Conservation (phyloP, 1,140 invertebrate species). For the Dendrolimus punctatus region DNA sequence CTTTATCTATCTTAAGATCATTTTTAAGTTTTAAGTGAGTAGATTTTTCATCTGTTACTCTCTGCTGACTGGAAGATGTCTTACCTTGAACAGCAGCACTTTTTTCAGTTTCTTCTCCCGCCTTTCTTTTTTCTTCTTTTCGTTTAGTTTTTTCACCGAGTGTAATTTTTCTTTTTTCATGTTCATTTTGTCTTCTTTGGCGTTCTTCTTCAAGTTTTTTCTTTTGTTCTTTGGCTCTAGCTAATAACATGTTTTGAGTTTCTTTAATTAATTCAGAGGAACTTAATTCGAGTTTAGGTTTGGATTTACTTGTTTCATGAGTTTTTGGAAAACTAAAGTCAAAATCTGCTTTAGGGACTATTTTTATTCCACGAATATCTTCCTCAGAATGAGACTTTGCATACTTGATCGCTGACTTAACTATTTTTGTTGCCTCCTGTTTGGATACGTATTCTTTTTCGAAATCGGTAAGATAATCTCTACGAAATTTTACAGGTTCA, state of each 20-base stretch:
- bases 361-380: background rate
- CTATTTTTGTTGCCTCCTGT: too few species aligned
- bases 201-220: slow-evolving; percentile 17
- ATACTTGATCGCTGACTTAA: too few species aligned
- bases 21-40: background rate
- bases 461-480: too few species aligned
- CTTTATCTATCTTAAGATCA: background rate
- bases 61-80: background rate
- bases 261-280: slow-evolving; percentile 42
- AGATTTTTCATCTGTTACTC: background rate
- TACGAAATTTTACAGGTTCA: too few species aligned
- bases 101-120: slow-evolving; percentile 6
- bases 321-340: slow-evolving; percentile 31
- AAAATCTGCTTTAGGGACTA: slow-evolving; percentile 17
- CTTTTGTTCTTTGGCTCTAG: slow-evolving; percentile 21
- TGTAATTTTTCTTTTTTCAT: slow-evolving; percentile 11
- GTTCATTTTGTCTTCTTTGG: slow-evolving; percentile 2
- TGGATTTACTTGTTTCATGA: slow-evolving; percentile 10
- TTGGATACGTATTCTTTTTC: too few species aligned
- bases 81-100: background rate
- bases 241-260: slow-evolving; percentile 27
- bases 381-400: too few species aligned
- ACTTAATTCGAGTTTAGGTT: slow-evolving; percentile 17
- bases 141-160: slow-evolving; percentile 5
- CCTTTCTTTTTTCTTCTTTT: slow-evolving; percentile 8